Base-by-base conservation (phyloP, 1,140 invertebrate genomes). In the Danaus melanippus region DNA sequence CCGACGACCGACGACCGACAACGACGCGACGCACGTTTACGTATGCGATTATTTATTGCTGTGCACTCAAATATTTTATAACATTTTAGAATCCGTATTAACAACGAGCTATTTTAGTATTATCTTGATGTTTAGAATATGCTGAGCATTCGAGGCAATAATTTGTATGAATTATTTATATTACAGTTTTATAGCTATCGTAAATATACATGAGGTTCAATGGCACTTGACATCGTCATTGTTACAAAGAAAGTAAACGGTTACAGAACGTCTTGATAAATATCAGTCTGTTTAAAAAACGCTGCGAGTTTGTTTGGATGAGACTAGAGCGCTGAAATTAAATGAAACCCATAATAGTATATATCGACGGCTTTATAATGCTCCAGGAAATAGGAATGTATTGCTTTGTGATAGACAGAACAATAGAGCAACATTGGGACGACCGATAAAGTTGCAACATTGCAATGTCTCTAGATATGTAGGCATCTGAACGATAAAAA, bases 351-450 rank as follows among this genome's bases (percentile, higher is more conserved):
- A 47, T 12, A 51, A 53, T 40, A 15, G 1, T 15, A 53, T 51
- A 65, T 50, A 17, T 60, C 55, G 51, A 54, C 39, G 42, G 46
- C 60, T 68, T 71, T 67, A 74, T 64, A 72, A 71, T 76, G 69
- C 69, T 69, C 68, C n/a, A n/a, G n/a, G n/a, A n/a, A n/a, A n/a
- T n/a, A 64, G 62, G 57, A 64, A 72, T 75, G 64, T 64, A 67
- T 74, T 64, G 56, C 55, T 56, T 67, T 66, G 50, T 64, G 49
- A 58, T 65, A 57, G 58, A 62, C 54, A 66, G 71, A 74, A 75
- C 74, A 78, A 75, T 78, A 66, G 58, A 46, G 46, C 48, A 54
- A 42, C 48, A 56, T 51, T 51, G 51, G 64, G 56, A 59, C 61
- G 64, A 64, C 67, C 61, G 67, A 76, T 76, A 71, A 73, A 58